phyloP scores from a whole-genome alignment of 2,113 vertebrate genomes.

The Cacatua alba region DNA sequence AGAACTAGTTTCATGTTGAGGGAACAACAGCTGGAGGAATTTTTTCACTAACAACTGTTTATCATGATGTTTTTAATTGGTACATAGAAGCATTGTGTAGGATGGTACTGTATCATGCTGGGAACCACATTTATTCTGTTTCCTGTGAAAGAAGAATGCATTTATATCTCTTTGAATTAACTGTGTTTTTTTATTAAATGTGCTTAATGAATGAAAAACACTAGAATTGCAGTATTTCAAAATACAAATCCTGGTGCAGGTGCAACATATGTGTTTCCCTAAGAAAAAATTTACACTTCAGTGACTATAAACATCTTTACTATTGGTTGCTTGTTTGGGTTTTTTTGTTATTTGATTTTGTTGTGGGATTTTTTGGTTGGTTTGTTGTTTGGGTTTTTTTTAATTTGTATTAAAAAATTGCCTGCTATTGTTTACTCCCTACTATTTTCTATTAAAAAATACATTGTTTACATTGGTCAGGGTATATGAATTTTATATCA shows the following conservation, averaged over 20 bases:
- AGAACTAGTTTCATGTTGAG: neutral
- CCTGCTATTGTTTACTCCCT: neutral
- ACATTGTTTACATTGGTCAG: neutral
- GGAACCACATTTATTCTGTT: neutral
- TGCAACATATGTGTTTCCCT: neutral
- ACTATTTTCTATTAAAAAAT: neutral
- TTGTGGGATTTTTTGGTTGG: neutral
- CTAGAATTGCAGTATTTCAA: neutral
- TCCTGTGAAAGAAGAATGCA: neutral
- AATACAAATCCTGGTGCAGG: neutral
- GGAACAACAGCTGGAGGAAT: neutral
- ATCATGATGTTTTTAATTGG: neutral
- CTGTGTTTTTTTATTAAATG: neutral
- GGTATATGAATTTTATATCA: conserved; percentile 3
- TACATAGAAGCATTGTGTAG: neutral
- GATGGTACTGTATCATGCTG: neutral
- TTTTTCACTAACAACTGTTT: neutral
- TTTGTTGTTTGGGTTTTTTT: neutral
- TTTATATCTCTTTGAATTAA: neutral
- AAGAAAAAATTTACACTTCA: neutral
- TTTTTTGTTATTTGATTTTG: neutral
- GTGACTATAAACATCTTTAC: neutral
- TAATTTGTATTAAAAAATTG: neutral
- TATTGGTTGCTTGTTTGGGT: neutral
- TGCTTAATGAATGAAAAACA: neutral